Conservation (phyloP, 2,888 invertebrate genomes). For the Ectropis crepuscularia region DNA sequence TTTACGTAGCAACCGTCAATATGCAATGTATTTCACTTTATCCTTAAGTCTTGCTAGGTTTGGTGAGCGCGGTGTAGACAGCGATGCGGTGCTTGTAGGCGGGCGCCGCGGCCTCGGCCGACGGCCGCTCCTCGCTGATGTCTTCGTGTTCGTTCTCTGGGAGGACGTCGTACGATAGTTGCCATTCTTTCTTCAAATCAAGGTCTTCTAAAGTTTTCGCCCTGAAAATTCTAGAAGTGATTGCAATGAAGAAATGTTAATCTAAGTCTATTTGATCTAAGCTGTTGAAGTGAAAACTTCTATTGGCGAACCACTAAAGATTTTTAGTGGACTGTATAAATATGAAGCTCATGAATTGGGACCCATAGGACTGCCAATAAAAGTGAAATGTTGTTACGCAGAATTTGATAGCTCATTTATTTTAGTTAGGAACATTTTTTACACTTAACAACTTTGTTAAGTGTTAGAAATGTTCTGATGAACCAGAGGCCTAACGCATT, state of each 20-base stretch:
- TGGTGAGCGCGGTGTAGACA: constrained; percentile 58
- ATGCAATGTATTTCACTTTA: constrained; percentile 43
- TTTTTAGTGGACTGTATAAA: too few relatives aligned
- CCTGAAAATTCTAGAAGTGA: constrained; percentile 48
- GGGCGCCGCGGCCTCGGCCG: constrained; percentile 11
- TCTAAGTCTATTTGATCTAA: too few relatives aligned
- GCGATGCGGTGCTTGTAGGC: constrained; percentile 43
- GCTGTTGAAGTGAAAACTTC: too few relatives aligned
- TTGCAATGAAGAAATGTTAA: neutral
- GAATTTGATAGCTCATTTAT: too few relatives aligned
- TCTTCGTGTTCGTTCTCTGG: constrained; percentile 50
- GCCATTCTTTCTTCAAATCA: constrained; percentile 72
- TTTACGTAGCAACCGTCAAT: constrained; percentile 56
- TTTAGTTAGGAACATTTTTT: too few relatives aligned
- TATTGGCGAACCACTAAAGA: too few relatives aligned
- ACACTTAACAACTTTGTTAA: too few relatives aligned
- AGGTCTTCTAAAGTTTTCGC: constrained; percentile 62
- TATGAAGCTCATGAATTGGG: too few relatives aligned
- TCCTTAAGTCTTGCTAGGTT: constrained; percentile 30
- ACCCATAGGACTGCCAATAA: too few relatives aligned
- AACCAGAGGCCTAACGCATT: too few relatives aligned
- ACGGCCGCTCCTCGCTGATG: constrained; percentile 2
- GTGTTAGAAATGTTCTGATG: too few relatives aligned
- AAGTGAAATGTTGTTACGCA: too few relatives aligned
- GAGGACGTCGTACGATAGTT: constrained; percentile 61